phyloP scores from a whole-genome alignment of 1,140 invertebrate genomes.

The Drosophila burlai region DNA sequence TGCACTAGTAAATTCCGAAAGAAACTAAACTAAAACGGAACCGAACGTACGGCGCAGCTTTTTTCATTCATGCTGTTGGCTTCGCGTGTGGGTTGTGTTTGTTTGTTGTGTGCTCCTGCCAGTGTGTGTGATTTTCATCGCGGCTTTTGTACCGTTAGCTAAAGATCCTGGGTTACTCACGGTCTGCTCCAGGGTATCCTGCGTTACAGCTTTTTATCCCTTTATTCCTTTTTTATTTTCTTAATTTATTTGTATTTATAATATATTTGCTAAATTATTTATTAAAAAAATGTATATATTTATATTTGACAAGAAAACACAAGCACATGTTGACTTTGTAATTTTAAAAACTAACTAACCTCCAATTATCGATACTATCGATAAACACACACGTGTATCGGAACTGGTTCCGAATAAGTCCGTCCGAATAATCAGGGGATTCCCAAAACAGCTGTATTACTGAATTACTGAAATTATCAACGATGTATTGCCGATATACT shows the following conservation, averaged over 20 bases:
- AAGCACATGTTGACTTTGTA: slow-evolving; percentile 20
- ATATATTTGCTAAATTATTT: not conserved
- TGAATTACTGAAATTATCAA: too few relatives aligned
- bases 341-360: slow-evolving; percentile 19
- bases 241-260: not conserved
- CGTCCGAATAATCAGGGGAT: too few relatives aligned
- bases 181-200: not conserved
- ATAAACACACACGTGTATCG: not conserved
- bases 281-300: slow-evolving; percentile 2
- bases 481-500: too few relatives aligned
- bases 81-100: slow-evolving; percentile 13
- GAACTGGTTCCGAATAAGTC: too few relatives aligned
- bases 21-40: slow-evolving; percentile 62
- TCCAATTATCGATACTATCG: slow-evolving; percentile 1
- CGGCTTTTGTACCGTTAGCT: not conserved
- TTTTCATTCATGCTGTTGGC: slow-evolving; percentile 65
- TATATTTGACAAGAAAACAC: slow-evolving; percentile 21
- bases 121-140: slow-evolving; percentile 25
- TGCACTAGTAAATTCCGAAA: slow-evolving; percentile 72
- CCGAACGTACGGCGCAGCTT: slow-evolving; percentile 24
- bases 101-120: slow-evolving; percentile 33
- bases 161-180: slow-evolving; percentile 35
- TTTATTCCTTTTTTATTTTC: not conserved
- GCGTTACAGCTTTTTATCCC: not conserved
- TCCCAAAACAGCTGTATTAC: too few relatives aligned